These are phyloP conservation scores for Meteorus sp. DNA, from an alignment of 1,140 invertebrate genomes.

Conservation along the genomic window DNA sequence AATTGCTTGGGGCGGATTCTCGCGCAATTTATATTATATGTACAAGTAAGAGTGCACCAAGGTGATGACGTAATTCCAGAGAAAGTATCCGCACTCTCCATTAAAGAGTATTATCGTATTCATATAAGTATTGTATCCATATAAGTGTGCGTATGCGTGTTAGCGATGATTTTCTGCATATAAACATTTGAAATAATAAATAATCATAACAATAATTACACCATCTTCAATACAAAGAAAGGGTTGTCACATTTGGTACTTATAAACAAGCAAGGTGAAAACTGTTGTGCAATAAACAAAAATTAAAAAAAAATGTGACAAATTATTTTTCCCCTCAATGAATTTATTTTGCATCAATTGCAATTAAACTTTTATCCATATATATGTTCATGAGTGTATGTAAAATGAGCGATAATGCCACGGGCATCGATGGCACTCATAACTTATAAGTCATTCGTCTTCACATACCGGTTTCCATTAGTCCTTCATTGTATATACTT, in stretches of 20 bases:
- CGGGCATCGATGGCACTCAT: no score
- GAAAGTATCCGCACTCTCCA: constrained; percentile 29
- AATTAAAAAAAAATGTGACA: neutral
- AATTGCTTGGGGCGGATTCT: constrained; percentile 18
- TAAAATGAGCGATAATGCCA: neutral
- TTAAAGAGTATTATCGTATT: constrained; percentile 19
- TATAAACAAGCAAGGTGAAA: neutral
- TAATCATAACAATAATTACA: neutral
- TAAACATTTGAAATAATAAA: neutral
- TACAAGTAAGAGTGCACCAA: no score
- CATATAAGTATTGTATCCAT: neutral
- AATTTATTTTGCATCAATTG: neutral
- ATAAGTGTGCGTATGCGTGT: neutral
- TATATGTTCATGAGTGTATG: neutral
- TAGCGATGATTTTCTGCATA: neutral
- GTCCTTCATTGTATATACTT: neutral
- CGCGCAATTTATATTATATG: no score
- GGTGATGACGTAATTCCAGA: constrained; percentile 35
- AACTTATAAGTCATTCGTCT: neutral
- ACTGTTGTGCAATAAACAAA: neutral
- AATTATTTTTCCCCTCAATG: constrained; percentile 3
- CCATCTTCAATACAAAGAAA: constrained; percentile 6
- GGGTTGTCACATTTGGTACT: neutral
- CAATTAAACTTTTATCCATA: neutral
- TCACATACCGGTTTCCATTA: constrained; percentile 3